Evolutionary conservation across 2,888 invertebrate species (phyloP), one percentile per base, ranked within the genome.

Genomic region (Cryptus viduatorius): DNA sequence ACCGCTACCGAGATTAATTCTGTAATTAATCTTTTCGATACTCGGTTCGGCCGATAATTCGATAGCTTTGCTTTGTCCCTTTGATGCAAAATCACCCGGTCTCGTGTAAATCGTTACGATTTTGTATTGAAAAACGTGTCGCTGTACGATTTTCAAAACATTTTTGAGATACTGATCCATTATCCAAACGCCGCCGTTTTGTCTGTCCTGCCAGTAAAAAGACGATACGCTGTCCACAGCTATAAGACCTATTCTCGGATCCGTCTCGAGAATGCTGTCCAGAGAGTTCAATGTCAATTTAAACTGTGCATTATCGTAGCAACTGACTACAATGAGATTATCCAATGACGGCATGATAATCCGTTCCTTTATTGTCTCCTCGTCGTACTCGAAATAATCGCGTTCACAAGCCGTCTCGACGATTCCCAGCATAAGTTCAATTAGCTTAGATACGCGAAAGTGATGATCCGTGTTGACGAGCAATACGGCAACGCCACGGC

Each of bases 141-240:
- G 94, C 90, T 94, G 94, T 84, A 96, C 91, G 7, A 91, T 83
- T 85, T 89, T 91, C n/a, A 95, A 64, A 1, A 94, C 82, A 69
- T 94, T 94, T 90, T 94, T 95, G 7, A 95, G 73, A 89, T 95
- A 95, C 0, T 89, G 87, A 92, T 95, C 94, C 94, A 95, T 95
- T 8, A 88, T 79, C 87, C 88, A 89, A 24, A 85, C 76, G 1
- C 88, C 88, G 5, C 87, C 88, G 19, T 71, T 85, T 10, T 90
- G 84, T n/a, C 92, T 88, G 79, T 93, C 93, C 85, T 94, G 91
- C 94, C 95, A 95, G 89, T 95, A 95, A 89, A 94, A 94, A 0
- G 94, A 93, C n/a, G 94, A 92, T 46, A 95, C 91, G 84, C 94
- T 94, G 83, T 95, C 95, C 8, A 95, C 87, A 5, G 94, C 93